Evolutionary conservation across 1,140 invertebrate genomes (phyloP).

Genomic region (Lordiphosa collinella): DNA sequence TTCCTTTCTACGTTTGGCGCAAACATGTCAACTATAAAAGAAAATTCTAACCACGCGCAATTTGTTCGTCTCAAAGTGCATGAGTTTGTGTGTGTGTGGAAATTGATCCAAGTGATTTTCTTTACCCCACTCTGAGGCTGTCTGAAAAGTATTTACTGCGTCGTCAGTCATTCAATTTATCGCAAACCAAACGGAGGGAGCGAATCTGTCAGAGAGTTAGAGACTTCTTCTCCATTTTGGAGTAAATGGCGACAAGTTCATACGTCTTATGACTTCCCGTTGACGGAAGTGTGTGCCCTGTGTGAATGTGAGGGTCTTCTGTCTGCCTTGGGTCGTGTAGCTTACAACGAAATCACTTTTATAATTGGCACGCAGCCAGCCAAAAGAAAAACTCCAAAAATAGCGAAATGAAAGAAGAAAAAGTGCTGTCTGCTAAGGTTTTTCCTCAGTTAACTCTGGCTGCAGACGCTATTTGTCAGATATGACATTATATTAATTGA

Average conservation of each 20-base stretch:
- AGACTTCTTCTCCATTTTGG: conserved; percentile 27
- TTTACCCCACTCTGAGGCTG: conserved; percentile 27
- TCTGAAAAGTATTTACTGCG: conserved; percentile 76
- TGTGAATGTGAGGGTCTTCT: conserved; percentile 42
- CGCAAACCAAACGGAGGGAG: conserved; percentile 47
- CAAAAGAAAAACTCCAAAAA: conserved; percentile 53
- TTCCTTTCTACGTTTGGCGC: conserved; percentile 3
- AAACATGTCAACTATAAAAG: conserved; percentile 37
- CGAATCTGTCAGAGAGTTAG: conserved; percentile 36
- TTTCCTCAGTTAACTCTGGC: conserved; percentile 52
- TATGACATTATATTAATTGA: conserved; percentile 75
- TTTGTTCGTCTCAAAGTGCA: conserved; percentile 27
- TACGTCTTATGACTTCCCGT: conserved; percentile 76
- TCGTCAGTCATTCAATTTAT: conserved; percentile 77
- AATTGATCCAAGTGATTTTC: conserved; percentile 46
- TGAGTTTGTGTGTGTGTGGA: conserved; percentile 13
- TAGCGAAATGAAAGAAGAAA: conserved; percentile 19
- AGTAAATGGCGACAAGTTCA: conserved; percentile 63
- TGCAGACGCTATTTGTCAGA: conserved; percentile 67
- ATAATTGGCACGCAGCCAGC: conserved; percentile 76
- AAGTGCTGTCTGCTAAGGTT: conserved; percentile 45
- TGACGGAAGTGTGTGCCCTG: conserved; percentile 58
- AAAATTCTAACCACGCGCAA: conserved; percentile 73
- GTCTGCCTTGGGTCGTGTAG: conserved; percentile 62
- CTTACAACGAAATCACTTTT: conserved; percentile 75